Base-by-base conservation (phyloP, 1,140 invertebrate genomes). In the Heliconius hewitsoni region DNA sequence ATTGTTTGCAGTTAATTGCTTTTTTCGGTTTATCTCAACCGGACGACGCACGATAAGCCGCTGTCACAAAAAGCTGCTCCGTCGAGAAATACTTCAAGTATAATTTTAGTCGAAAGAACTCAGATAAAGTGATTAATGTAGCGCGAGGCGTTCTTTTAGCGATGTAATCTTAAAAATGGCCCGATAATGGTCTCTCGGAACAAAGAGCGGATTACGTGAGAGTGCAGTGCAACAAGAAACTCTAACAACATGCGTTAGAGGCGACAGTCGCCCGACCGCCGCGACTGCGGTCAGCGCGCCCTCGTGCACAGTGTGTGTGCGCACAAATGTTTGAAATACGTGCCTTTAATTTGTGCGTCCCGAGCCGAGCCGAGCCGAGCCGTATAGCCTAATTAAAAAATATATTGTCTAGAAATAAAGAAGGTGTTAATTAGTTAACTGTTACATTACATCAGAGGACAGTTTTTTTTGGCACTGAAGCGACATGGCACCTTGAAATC, bases 101-200 rank as follows among this genome's bases (percentile, higher is more conserved):
- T 82, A 82, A 82, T 78, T 82, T 80, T 79, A 82, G 73, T 72
- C 81, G 74, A 78, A 78, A 71, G 77, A 82, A 71, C 84, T 81
- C 81, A 84, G 84, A 84, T 85, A 85, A 85, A 85, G 84, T 84
- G 84, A 85, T 85, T 82, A 85, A 85, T 85, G 81, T 84, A 82
- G 82, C 84, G 77, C 80, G 80, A 80, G 82, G 82, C 84, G 82
- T 82, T 85, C 84, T 85, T 85, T 85, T 82, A 85, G 81, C 81
- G 84, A 85, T 85, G 81, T 85, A 85, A 85, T 85, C 84, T 85
- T 83, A 85, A 85, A 85, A 85, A 83, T 83, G 84, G 84, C 84
- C 77, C 74, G 84, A 85, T 85, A 85, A 85, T 85, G 84, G 82
- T 73, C 82, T 82, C 73, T 84, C 71, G 78, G 78, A 84, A 84